phyloP scores from a whole-genome alignment of 1,140 invertebrate species.

The Pseudomyrmex gracilis region DNA sequence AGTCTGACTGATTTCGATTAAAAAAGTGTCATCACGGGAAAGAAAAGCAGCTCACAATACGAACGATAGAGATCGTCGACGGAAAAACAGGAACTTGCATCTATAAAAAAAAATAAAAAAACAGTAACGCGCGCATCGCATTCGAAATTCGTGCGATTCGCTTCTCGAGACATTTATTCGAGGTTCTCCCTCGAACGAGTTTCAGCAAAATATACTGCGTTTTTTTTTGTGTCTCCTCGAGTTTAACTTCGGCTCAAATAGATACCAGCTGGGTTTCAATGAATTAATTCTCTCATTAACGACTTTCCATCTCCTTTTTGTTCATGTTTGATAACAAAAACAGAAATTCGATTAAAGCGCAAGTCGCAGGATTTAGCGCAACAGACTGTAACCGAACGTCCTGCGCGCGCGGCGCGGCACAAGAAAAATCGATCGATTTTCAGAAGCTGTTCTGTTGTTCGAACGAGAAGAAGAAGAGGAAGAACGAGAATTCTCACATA shows the following conservation, averaged over 20 bases:
- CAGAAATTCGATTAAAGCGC: conserved; percentile 23
- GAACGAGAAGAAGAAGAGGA: conserved; percentile 54
- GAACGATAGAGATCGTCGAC: conserved; percentile 19
- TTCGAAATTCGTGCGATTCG: neutral
- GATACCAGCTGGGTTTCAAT: conserved; percentile 11
- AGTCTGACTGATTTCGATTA: neutral
- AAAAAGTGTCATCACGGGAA: neutral
- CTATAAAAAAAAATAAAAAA: too few species aligned
- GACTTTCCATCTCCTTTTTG: neutral
- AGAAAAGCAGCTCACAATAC: conserved; percentile 4
- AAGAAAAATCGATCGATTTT: conserved; percentile 53
- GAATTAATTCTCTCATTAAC: neutral
- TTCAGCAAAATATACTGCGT: neutral
- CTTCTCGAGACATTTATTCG: neutral
- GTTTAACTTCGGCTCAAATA: conserved; percentile 15
- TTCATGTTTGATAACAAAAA: neutral
- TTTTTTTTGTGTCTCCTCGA: neutral
- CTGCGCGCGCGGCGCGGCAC: conserved; percentile 1
- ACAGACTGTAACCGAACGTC: conserved; percentile 1
- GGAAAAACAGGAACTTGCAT: neutral
- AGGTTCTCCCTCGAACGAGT: neutral
- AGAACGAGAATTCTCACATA: conserved; percentile 13
- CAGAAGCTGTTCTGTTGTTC: conserved; percentile 31
- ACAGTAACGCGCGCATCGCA: neutral
- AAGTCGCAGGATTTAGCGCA: conserved; percentile 24